Base-by-base conservation (phyloP, 2,113 vertebrate species). In the Neodontobutis hainanensis region DNA sequence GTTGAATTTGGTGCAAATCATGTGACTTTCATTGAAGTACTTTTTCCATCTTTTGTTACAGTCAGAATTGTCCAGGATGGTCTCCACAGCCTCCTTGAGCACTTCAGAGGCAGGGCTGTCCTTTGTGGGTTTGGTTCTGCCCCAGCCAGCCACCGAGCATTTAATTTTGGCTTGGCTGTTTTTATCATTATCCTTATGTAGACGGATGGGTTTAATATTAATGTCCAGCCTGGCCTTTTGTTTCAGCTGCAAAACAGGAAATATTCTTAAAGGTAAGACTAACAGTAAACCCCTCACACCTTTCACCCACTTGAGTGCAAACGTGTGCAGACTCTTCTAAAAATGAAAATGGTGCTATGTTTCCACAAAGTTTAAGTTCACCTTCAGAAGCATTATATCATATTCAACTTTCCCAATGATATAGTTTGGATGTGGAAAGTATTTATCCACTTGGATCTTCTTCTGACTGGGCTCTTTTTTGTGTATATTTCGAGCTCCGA, bases 371-470 rank as follows among this genome's bases (percentile, higher is more conserved):
- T 70, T n/a, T n/a, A 7, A 61, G 65, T n/a, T 35, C 70, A 81
- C 75, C 80, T 86, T 78, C 11, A 78, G 62, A 44, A 83, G 61
- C 76, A 83, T 79, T 16, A 83, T 65, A 19, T 83, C 81, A 49
- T 64, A 65, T 8, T 36, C 36, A 0, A 2, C 15, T 12, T 56
- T 34, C 3, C 6, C 5, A 0, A 27, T 5, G 19, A 27, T 27
- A 58, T 51, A 78, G 8, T 61, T 35, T 5, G 65, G 65, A 68
- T 83, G 80, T 3, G 1, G 40, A 27, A 53, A 14, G 32, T 15
- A 68, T 36, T 73, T 4, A 16, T 19, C 42, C 19, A 83, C 77
- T 53, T 11, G 4, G 11, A 86, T 78, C 15, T 19, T 66, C 51
- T 86, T 80, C 53, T 74, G 80, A 40, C 12, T 68, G 1, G 49